Evolutionary conservation across 2,113 vertebrate genomes (phyloP).

Genomic region (Campylorhamphus procurvoides): DNA sequence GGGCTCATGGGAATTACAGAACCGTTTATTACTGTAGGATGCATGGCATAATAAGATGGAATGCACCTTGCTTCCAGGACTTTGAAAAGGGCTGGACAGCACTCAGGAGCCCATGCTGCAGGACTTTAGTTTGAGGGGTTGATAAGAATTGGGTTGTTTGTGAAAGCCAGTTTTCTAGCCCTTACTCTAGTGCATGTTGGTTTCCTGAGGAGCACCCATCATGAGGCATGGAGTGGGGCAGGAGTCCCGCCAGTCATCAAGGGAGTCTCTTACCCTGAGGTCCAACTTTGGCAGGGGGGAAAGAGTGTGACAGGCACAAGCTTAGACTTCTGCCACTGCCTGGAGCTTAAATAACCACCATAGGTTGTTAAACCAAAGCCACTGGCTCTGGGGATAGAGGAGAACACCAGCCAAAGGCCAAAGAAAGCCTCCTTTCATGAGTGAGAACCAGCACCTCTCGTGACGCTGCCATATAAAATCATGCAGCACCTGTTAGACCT

Average conservation of each 20-base stretch:
- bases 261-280: background rate
- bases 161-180: background rate
- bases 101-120: background rate
- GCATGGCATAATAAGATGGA: rapidly evolving
- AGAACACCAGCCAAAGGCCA: background rate
- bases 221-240: background rate
- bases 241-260: background rate
- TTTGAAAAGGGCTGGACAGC: background rate
- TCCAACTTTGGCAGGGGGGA: background rate
- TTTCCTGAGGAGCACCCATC: background rate
- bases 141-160: background rate
- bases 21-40: background rate
- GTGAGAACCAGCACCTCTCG: constrained; percentile 6
- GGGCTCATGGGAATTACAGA: background rate
- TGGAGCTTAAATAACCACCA: background rate
- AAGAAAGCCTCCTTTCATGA: constrained; percentile 41
- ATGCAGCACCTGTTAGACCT: constrained; percentile 70
- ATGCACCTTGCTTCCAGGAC: background rate
- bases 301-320: background rate
- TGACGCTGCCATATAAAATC: constrained; percentile 55
- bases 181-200: background rate
- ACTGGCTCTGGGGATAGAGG: background rate
- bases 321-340: background rate
- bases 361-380: background rate
- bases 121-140: background rate